Percentiles rank a stretch among this genome's conserved stretches.
Conservation (phyloP, 2,113 vertebrate species). For the Hucho hucho region DNA sequence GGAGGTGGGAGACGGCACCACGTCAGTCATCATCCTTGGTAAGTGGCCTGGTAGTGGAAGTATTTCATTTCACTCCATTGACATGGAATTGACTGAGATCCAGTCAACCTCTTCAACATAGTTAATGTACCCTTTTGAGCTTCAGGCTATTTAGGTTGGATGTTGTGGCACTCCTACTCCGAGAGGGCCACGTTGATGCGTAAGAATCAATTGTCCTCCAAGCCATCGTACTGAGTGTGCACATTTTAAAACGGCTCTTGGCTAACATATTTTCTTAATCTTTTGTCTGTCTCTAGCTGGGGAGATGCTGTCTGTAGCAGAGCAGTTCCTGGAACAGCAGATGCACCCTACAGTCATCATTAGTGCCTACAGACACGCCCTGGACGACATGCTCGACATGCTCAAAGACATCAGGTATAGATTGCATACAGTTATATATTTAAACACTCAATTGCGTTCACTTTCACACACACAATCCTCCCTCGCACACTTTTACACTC, state of each 20-base stretch:
- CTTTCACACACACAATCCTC: background rate
- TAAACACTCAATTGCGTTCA: background rate
- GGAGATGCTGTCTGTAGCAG: conserved; percentile 86
- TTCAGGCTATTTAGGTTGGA: no score
- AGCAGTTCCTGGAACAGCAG: conserved; percentile 87
- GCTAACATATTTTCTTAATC: no score
- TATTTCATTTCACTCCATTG: background rate
- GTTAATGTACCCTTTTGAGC: no score
- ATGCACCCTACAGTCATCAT: conserved; percentile 89
- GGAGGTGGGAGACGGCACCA: conserved; percentile 89
- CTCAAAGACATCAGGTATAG: conserved; percentile 79
- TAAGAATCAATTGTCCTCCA: no score
- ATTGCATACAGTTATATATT: background rate
- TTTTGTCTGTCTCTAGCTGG: conserved; percentile 68
- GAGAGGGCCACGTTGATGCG: no score
- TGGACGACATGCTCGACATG: conserved; percentile 81
- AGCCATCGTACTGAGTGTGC: no score
- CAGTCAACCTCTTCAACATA: background rate
- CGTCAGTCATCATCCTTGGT: conserved; percentile 90
- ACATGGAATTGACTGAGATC: background rate
- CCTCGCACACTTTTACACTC: background rate
- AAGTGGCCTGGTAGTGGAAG: conserved; percentile 29
- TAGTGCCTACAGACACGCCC: conserved; percentile 78
- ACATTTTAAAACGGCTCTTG: no score
- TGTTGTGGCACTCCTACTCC: no score